phyloP scores from a whole-genome alignment of 2,888 invertebrate species.

The Archips xylosteana region DNA sequence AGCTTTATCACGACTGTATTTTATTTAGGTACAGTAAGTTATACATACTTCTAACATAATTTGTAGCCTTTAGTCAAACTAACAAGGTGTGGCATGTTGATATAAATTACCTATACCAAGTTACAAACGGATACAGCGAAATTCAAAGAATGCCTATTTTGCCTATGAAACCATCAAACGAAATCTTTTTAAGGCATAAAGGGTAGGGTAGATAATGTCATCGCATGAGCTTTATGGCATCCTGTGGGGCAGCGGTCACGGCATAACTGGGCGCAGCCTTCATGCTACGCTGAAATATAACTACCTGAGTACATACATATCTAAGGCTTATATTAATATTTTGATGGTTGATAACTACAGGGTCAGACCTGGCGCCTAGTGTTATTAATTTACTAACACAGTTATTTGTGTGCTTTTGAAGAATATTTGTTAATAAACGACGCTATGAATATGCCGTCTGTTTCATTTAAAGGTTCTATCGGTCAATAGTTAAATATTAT shows the following conservation, averaged over 20 bases:
- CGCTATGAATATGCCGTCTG: no score
- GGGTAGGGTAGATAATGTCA: slow-evolving; percentile 34
- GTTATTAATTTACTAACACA: not conserved
- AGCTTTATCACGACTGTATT: no score
- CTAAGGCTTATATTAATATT: slow-evolving; percentile 1
- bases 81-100: no score
- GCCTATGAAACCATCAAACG: not conserved
- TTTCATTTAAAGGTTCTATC: no score
- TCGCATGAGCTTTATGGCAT: slow-evolving; percentile 32
- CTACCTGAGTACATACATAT: not conserved
- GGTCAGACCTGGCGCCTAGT: not conserved
- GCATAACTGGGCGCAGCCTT: slow-evolving; percentile 26
- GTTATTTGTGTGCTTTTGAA: not conserved
- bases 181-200: slow-evolving; percentile 20
- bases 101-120: no score
- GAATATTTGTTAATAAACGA: not conserved
- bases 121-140: no score
- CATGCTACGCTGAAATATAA: not conserved
- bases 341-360: not conserved
- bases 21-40: not conserved
- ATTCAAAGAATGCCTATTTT: not conserved
- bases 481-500: no score
- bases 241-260: slow-evolving; percentile 29
- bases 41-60: not conserved
- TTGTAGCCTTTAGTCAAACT: not conserved